Base-by-base conservation (phyloP, 2,888 invertebrate genomes). In the Pelosia muscerda region DNA sequence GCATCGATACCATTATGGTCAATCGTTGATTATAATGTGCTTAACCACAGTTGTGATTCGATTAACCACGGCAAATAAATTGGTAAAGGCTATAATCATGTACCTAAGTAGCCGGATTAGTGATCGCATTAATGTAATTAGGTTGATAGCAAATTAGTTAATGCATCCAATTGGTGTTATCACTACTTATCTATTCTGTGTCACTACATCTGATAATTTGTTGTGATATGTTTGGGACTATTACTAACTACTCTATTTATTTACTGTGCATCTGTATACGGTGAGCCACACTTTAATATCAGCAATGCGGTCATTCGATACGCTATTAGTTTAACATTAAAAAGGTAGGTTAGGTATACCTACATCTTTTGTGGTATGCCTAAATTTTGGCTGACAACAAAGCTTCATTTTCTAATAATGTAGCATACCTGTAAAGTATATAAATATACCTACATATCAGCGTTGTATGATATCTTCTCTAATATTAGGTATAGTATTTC, bases 51-150 rank as follows among this genome's bases (percentile, higher is more conserved):
- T 57, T 53, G 11, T 56, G 23, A 13, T n/a, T 56, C 61, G 61
- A 66, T 66, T 56, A 66, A 62, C 56, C 11, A 15, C 22, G n/a
- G 9, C 23, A 28, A 60, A 63, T 65, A 63, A 53, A 68, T 58
- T 28, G 62, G 49, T 34, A 25, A 58, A 59, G 34, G 62, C 59
- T 58, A 66, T 54, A 13, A 65, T 31, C 64, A 56, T 42, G 61
- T n/a, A n/a, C n/a, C 42, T 64, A 64, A 68, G 54, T 26, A 28
- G 38, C 5, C 22, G 34, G 56, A 56, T 61, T 64, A 65, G 26
- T 55, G 26, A 68, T 31, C 42, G 28, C 54, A 68, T 64, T 64
- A 64, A 57, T 59, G 42, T 68, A 55, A 68, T 65, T 64, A 61
- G 68, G 42, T 65, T 31, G 55, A 31, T 28, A 25, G 49, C 28